Evolutionary conservation across 2,888 invertebrate genomes (phyloP).

Genomic region (Lepidocyrtoides sp.): DNA sequence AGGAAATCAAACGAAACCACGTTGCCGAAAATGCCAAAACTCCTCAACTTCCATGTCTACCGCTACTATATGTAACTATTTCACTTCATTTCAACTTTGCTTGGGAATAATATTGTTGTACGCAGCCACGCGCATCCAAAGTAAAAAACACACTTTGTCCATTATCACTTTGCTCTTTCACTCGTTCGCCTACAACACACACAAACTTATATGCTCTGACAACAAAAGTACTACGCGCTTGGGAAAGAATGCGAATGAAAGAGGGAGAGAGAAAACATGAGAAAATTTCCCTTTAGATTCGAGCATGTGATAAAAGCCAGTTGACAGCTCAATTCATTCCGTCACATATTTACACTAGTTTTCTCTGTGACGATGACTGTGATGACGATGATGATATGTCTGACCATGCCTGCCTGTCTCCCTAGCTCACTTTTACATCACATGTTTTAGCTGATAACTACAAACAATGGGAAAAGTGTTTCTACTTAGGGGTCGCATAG

Average conservation of each 20-base stretch:
- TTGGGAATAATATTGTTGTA: conserved; percentile 22
- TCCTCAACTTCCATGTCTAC: not conserved
- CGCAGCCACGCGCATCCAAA: conserved; percentile 54
- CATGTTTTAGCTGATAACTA: not conserved
- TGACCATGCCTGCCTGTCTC: not conserved
- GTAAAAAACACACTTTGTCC: conserved; percentile 71
- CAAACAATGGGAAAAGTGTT: not conserved
- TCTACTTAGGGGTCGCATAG: too few species aligned
- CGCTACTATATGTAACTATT: not conserved
- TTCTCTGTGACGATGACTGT: not conserved
- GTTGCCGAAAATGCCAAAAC: not conserved
- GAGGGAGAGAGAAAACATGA: conserved; percentile 42
- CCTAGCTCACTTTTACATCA: not conserved
- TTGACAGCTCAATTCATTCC: conserved; percentile 74
- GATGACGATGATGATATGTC: conserved; percentile 20
- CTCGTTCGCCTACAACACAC: not conserved
- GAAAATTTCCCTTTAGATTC: conserved; percentile 58
- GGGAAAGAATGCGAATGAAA: not conserved
- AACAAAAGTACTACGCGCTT: not conserved
- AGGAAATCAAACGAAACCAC: conserved; percentile 22
- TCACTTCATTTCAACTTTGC: not conserved
- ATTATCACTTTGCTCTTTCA: conserved; percentile 60
- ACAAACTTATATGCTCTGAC: not conserved
- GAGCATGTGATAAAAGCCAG: conserved; percentile 61
- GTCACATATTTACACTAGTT: conserved; percentile 58